phyloP scores from a whole-genome alignment of 1,140 invertebrate species.

The Nasonia giraulti region DNA sequence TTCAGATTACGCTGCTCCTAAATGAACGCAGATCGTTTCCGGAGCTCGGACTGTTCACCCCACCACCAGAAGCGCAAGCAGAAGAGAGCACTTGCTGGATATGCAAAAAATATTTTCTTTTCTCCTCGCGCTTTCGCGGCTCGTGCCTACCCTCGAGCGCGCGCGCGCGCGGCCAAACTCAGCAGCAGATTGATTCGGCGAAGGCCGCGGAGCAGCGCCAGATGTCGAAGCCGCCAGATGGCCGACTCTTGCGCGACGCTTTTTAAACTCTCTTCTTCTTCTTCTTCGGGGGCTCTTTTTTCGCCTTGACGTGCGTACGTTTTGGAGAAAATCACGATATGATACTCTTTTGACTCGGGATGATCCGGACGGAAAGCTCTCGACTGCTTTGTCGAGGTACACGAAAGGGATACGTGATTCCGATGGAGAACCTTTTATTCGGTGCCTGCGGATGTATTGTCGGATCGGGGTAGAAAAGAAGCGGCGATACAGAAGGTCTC shows the following conservation, averaged over 20 bases:
- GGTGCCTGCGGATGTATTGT: too few relatives aligned
- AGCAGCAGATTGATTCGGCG: slow-evolving; percentile 29
- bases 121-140: too few relatives aligned
- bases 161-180: too few relatives aligned
- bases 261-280: slow-evolving; percentile 40
- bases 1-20: not conserved
- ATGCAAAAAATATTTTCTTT: slow-evolving; percentile 1
- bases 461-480: too few relatives aligned
- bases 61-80: too few relatives aligned
- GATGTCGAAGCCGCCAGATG: slow-evolving; percentile 38
- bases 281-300: not conserved
- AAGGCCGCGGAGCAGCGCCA: slow-evolving; percentile 17
- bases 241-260: slow-evolving; percentile 14
- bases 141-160: too few relatives aligned
- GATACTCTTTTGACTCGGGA: not conserved
- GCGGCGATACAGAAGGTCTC: too few relatives aligned
- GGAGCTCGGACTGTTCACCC: too few relatives aligned
- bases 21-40: not conserved
- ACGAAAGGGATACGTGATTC: too few relatives aligned
- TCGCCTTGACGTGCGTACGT: not conserved
- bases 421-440: not conserved
- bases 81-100: not conserved
- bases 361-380: not conserved
- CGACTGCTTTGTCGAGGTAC: too few relatives aligned
- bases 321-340: not conserved